Evolutionary conservation across 2,888 invertebrate species (phyloP), one percentile per base, ranked within the genome.

Genomic region (Metalampra italica): DNA sequence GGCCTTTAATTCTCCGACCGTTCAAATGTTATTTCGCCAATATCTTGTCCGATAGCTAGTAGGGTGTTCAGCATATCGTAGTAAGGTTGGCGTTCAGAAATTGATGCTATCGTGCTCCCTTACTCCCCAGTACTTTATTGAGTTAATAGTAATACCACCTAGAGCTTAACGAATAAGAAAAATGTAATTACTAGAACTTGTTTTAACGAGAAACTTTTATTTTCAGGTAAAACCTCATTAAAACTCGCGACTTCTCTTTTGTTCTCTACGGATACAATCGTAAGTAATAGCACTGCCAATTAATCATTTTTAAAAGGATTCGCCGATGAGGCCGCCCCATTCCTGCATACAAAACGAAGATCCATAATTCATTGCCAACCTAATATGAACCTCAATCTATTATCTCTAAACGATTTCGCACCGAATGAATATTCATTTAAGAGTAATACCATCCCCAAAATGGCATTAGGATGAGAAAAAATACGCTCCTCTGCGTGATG

Each of bases 351-450:
- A 67, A 73, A 82, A 75, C 67, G 70, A 69, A 68, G 68, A 74
- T 76, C 75, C 74, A 80, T 84, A 81, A 84, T 80, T 84, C 82
- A 82, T 77, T 70, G 64, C 62, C 65, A 68, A 70, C 76, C 73
- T 81, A 82, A 84, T 83, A 84, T 81, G 81, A 82, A 82, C 80
- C 78, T 73, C 82, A 78, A 83, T 85, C 80, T 85, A 85, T 86
- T 85, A 85, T 83, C 83, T 83, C 81, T 84, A 84, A 88, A 79
- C 87, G 87, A 82, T 87, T 87, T 85, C 72, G 76, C 81, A 77
- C 74, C 66, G 68, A 81, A 88, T 88, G 87, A 87, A 88, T 88
- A 88, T 88, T 88, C 87, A 88, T 85, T 85, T 82, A 75, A 71
- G 76, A 79, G 83, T 82, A 83, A 84, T 83, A 75, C 78, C 79